Base-by-base conservation (phyloP, 2,888 invertebrate species). In the Chalcis sispes region DNA sequence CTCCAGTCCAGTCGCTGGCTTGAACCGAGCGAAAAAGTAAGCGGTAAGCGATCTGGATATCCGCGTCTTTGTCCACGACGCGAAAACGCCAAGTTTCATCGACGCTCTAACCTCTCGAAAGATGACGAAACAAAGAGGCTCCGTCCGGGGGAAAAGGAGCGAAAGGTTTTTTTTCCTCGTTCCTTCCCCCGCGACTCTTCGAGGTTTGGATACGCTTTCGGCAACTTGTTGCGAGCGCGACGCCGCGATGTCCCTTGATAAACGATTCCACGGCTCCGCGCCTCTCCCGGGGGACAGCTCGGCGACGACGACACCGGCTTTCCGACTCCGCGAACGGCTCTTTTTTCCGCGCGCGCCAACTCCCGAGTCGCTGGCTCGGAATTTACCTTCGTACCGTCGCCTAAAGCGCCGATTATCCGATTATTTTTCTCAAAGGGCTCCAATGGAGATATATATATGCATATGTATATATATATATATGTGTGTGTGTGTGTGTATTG, bases 141-240 rank as follows among this genome's bases (percentile, higher is more conserved):
- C 42, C 15, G 7, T 42, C 8, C 27, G 27, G 61, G 61, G 61
- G 61, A 62, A 27, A 36, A 36, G 18, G 59, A n/a, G 58, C 42
- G 20, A 36, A 50, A 50, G 50, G 5, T 20, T 20, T 46, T 46
- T 15, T 7, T 25, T 54, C 15, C 25, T 5, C 18, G 20, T 32
- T 18, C 27, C 52, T 7, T 13, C 25, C 36, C 46, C 20, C 59
- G 27, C 59, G 23, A 23, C 18, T 29, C 27, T 2, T 29, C 56
- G 5, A 50, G 7, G 50, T 32, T 13, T n/a, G n/a, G 10, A 5
- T 20, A 10, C 52, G 29, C 69, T 65, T 66, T 72, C 64, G 50
- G 72, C 77, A 77, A 77, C 77, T 76, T 76, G 76, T 76, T 76
- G 76, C 75, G 64, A 62, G 52, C 56, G 50, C 46, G n/a, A 8